Evolutionary conservation across 92 coral and sea anemone species (phyloP).

Genomic region (Palythoa caribaeorum): DNA sequence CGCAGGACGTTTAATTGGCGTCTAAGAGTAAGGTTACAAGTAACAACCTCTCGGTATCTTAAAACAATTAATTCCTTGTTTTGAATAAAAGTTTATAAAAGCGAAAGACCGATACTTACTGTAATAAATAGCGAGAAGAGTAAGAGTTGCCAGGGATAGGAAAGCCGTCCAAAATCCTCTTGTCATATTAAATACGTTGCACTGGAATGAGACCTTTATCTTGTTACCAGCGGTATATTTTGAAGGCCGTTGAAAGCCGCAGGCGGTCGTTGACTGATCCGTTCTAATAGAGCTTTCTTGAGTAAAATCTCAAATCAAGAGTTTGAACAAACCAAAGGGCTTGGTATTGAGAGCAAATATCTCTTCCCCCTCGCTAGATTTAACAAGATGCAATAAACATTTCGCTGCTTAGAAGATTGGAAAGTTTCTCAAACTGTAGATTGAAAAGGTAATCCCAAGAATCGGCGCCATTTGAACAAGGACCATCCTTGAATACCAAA

Average conservation of each 20-base stretch:
- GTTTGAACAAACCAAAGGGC: background rate
- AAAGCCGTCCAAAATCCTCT: background rate
- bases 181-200: background rate
- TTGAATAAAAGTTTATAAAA: background rate
- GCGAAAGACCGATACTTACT: background rate
- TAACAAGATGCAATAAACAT: background rate
- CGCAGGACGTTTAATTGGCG: background rate
- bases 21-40: too few relatives aligned
- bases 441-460: background rate
- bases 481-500: background rate
- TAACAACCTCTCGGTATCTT: too few relatives aligned
- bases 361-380: background rate
- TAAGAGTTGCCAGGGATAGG: background rate
- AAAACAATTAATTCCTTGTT: too few relatives aligned
- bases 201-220: background rate
- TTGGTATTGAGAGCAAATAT: background rate
- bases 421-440: background rate
- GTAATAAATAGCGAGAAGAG: slow-evolving; percentile 16
- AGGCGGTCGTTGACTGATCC: background rate
- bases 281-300: background rate
- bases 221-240: background rate
- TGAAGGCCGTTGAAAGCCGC: background rate
- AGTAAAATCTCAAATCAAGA: too few relatives aligned
- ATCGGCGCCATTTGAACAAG: background rate
- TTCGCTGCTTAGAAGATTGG: background rate